These are phyloP conservation scores for Rhingia rostrata DNA, from an alignment of 2,888 invertebrate genomes.

Conservation along the genomic window DNA sequence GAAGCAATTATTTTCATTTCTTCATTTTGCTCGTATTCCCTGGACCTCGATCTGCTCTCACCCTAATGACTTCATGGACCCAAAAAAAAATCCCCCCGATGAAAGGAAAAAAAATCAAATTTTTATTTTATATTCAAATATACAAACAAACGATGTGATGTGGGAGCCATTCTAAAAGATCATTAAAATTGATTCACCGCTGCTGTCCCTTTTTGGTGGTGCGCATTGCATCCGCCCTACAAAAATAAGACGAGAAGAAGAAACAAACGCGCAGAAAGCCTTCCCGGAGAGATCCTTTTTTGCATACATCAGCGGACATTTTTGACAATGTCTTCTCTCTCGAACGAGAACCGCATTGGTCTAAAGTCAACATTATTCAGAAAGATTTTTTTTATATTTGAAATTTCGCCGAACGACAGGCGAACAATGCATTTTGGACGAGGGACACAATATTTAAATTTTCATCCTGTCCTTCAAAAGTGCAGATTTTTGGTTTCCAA, in stretches of 20 bases:
- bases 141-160: conserved; percentile 73
- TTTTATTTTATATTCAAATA: conserved; percentile 71
- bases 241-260: not conserved
- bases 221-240: conserved; percentile 3
- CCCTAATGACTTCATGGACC: conserved; percentile 70
- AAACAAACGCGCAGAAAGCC: not conserved
- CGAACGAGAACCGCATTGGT: not conserved
- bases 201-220: conserved; percentile 20
- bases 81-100: not conserved
- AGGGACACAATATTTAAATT: conserved; percentile 75
- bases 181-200: conserved; percentile 77
- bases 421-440: conserved; percentile 54
- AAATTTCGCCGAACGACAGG: conserved; percentile 57
- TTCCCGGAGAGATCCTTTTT: conserved; percentile 69
- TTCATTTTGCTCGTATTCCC: not conserved
- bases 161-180: conserved; percentile 75
- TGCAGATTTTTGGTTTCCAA: conserved; percentile 81
- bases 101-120: conserved; percentile 28
- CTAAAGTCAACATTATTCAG: conserved; percentile 66
- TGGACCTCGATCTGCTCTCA: conserved; percentile 24
- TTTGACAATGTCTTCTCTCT: conserved; percentile 59
- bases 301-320: conserved; percentile 68
- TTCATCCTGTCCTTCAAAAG: conserved; percentile 80
- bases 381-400: conserved; percentile 54
- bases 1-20: conserved; percentile 64